Evolutionary conservation across 2,113 vertebrate species (phyloP), one percentile per base, ranked within the genome.

Genomic region (Thoracochromis brauschi): DNA sequence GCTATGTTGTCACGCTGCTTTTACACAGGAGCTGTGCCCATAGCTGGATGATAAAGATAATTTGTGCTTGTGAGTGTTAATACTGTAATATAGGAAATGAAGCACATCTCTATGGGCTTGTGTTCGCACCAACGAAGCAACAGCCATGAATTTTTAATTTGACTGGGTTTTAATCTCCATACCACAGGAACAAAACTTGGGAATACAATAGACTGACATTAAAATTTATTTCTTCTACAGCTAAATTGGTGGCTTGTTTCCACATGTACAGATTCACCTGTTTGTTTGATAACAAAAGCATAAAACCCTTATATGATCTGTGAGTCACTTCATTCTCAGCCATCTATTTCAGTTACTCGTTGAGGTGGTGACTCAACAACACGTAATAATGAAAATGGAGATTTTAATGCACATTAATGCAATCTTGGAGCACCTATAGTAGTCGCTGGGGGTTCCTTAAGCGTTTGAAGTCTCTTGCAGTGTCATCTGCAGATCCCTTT

Each of bases 391-490:
- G 31, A 83, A 87, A 86, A 83, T 31, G 9, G 12, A 84, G 1
- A 75, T 29, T 33, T 81, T 8, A 31, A 79, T 8, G 2, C 82
- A 29, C 19, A 42, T 85, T 71, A 73, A 51, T 65, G 60, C 51
- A 5, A 54, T 90, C 83, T 85, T 17, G 26, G 19, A 63, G 73
- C 19, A 78, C 54, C 71, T 73, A 19, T 47, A 24, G 16, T 54
- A 26, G 73, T 21, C 33, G 57, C 75, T 88, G 86, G 84, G 24
- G 24, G 49, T 51, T 65, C 51, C 33, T 54, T 9, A 38, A 49
- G 53, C 11, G 71, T 93, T 88, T 93, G 88, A 94, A 84, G 91
- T 90, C 82, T 87, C 38, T 45, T 83, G 5, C 40, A 55, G 78
- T 73, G 38, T 71, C 78, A n/a, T 45, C 85, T 71, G 47, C 49